These are phyloP conservation scores for Leptobrachium ailaonicum DNA, from an alignment of 2,113 vertebrate species.

Conservation along the genomic window DNA sequence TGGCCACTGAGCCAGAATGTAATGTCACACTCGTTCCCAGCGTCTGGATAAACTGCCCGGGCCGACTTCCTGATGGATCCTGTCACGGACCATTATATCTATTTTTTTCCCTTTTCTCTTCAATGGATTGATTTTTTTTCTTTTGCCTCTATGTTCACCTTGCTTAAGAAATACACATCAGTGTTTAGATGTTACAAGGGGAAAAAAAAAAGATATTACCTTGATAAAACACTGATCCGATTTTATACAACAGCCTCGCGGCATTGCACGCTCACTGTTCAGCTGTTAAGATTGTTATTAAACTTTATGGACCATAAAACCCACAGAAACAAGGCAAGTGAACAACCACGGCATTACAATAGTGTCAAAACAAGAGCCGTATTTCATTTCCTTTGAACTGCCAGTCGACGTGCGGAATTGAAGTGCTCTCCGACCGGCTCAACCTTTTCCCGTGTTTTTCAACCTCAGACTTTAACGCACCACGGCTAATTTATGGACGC, in stretches of 20 bases:
- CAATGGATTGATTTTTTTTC: no score
- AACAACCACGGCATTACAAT: slow-evolving; percentile 66
- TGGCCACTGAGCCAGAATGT: no score
- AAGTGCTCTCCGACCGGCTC: slow-evolving; percentile 47
- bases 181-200: background rate
- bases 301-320: slow-evolving; percentile 82
- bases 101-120: no score
- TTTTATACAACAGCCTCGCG: slow-evolving; percentile 58
- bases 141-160: slow-evolving; percentile 32
- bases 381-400: slow-evolving; percentile 67
- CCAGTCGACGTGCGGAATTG: slow-evolving; percentile 40
- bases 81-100: no score
- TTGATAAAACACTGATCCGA: slow-evolving; percentile 54
- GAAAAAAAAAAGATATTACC: slow-evolving; percentile 37
- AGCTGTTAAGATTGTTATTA: slow-evolving; percentile 78
- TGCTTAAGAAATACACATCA: slow-evolving; percentile 52
- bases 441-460: slow-evolving; percentile 54
- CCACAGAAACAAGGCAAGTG: slow-evolving; percentile 71
- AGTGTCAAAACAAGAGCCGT: slow-evolving; percentile 67
- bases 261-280: slow-evolving; percentile 63
- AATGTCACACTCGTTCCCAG: no score
- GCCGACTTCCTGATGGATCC: no score
- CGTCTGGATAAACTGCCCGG: no score
- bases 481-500: slow-evolving; percentile 53
- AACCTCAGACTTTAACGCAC: slow-evolving; percentile 56